phyloP scores from a whole-genome alignment of 35 echinoderm and acorn worm genomes.

The Diadema setosum region DNA sequence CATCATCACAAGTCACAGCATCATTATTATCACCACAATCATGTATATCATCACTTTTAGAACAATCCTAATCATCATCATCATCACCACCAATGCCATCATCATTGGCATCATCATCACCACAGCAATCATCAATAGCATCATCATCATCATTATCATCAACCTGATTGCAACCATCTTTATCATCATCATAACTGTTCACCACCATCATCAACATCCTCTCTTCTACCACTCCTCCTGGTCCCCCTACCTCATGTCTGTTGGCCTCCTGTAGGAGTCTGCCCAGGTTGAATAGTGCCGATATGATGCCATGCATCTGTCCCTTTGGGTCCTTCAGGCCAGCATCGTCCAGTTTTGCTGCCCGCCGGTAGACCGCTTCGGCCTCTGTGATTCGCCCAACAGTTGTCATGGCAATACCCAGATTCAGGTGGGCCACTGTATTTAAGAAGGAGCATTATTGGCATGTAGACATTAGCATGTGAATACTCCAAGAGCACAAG shows the following conservation, averaged over 20 bases:
- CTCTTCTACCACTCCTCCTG: not conserved
- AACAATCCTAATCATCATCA: not conserved
- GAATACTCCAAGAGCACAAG: too few species aligned
- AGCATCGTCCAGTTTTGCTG: conserved; percentile 62
- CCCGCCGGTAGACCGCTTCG: conserved; percentile 75
- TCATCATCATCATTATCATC: not conserved
- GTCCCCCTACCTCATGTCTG: conserved; percentile 64
- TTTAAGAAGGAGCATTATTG: not conserved
- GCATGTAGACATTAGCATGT: too few species aligned
- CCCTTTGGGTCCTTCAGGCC: conserved; percentile 88
- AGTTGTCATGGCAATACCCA: conserved; percentile 75
- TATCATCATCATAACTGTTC: not conserved
- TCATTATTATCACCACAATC: conserved; percentile 2
- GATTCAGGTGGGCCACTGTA: conserved; percentile 91
- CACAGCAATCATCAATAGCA: not conserved
- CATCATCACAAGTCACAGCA: not conserved
- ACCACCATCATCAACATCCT: not conserved
- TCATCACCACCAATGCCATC: not conserved
- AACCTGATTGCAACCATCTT: not conserved
- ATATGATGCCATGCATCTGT: conserved; percentile 87
- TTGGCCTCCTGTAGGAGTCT: conserved; percentile 83
- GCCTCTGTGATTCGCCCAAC: conserved; percentile 61
- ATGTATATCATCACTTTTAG: conserved; percentile 2
- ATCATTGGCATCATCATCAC: not conserved
- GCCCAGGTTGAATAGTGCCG: conserved; percentile 89